Evolutionary conservation across 1,140 invertebrate species (phyloP), one percentile per base, ranked within the genome.

Genomic region (Theocolax elegans): DNA sequence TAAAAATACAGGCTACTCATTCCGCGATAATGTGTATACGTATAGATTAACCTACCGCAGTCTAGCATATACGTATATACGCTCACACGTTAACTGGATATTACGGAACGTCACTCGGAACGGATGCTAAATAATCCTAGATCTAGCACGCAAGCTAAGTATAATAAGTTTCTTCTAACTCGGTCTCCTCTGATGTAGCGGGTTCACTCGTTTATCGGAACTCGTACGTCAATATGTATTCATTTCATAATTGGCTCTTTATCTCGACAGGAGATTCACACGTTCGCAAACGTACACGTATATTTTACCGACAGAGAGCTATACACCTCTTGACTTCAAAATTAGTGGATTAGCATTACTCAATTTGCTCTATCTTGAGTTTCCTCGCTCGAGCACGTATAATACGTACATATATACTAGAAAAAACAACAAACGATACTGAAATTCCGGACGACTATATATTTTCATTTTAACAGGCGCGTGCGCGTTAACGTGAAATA

Each of bases 401-500:
- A n/a, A n/a, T n/a, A n/a, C n/a, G n/a, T n/a, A n/a, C n/a, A n/a
- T n/a, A n/a, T n/a, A n/a, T n/a, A n/a, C n/a, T n/a, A n/a, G n/a
- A n/a, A n/a, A n/a, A n/a, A n/a, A n/a, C n/a, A 9, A 40, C 17
- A 38, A 56, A 8, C 40, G 40, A 58, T 23, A 42, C 38, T 58
- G 25, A 46, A 44, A 27, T 15, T n/a, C 6, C 8, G 1, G 6
- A 12, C 12, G 54, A 42, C 21, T 68, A 53, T n/a, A n/a, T n/a
- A n/a, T 68, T 68, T 60, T 38, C 54, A n/a, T 60, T 60, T 68
- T 35, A 60, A 68, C 51, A n/a, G n/a, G n/a, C n/a, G n/a, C n/a
- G n/a, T n/a, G n/a, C 46, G 66, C 46, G 6, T n/a, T 1, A 17
- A 27, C 27, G 13, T 46, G 65, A 38, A 56, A 51, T 53, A 48